Evolutionary conservation across 1,140 invertebrate species (phyloP).

Genomic region (Panulirus ornatus): DNA sequence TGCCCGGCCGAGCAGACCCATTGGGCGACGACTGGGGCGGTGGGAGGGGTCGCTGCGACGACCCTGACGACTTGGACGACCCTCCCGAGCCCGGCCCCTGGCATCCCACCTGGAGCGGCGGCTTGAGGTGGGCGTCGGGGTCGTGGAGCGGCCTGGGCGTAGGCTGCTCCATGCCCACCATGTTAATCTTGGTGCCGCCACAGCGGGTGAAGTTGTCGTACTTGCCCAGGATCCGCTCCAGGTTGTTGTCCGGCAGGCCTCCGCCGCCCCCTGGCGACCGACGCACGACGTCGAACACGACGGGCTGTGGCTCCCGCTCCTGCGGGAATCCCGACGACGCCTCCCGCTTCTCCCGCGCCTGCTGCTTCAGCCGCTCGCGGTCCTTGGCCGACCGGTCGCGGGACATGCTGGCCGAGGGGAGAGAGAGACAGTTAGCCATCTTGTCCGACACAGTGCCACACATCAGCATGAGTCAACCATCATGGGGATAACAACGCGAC

Average conservation of each 20-base stretch:
- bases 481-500: not conserved
- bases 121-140: not conserved
- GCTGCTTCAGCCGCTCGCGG: constrained; percentile 27
- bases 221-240: constrained; percentile 49
- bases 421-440: not conserved
- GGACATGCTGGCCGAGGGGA: constrained; percentile 48
- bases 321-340: not conserved
- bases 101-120: not conserved
- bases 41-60: constrained; percentile 16
- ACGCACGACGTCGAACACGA: constrained; percentile 45
- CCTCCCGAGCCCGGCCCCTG: not conserved
- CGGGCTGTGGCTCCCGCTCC: constrained; percentile 36
- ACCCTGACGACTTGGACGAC: constrained; percentile 7
- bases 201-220: constrained; percentile 48
- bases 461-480: not conserved
- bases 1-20: constrained; percentile 31
- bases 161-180: constrained; percentile 47
- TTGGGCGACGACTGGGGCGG: constrained; percentile 14
- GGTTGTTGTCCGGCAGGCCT: constrained; percentile 20
- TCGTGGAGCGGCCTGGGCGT: constrained; percentile 20
- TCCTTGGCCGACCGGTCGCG: constrained; percentile 2
- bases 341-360: constrained; percentile 56
- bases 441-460: not conserved
- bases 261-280: constrained; percentile 11
- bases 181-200: constrained; percentile 8